phyloP scores from a whole-genome alignment of 92 coral and sea anemone genomes.

The Heteractis magnifica region DNA sequence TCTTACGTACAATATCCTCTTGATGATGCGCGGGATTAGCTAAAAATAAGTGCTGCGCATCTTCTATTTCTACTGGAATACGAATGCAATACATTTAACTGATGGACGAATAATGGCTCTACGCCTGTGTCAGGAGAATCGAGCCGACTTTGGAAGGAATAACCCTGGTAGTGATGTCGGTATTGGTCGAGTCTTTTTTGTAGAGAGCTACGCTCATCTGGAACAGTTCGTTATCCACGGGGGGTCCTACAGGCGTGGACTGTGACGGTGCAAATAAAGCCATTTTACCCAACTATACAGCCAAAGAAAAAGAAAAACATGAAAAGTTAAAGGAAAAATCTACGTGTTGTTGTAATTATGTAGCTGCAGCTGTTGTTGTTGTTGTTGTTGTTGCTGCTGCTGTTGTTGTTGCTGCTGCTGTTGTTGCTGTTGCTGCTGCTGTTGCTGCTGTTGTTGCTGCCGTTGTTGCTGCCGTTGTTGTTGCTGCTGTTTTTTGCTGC shows the following conservation, averaged over 20 bases:
- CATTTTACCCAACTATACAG: constrained; percentile 59
- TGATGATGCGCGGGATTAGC: not conserved
- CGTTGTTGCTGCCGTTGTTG: not conserved
- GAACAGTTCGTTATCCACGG: constrained; percentile 93
- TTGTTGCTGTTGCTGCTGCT: not conserved
- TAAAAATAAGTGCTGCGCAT: not conserved
- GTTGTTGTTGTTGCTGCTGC: not conserved
- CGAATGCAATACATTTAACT: not conserved
- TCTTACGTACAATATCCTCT: not conserved
- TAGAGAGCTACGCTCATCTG: constrained; percentile 94
- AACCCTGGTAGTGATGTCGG: constrained; percentile 59
- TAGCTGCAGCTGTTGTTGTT: not conserved
- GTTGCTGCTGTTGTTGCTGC: not conserved
- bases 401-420: not conserved
- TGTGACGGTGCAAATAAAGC: constrained; percentile 64
- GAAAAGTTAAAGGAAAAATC: not conserved
- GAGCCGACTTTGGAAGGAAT: constrained; percentile 86
- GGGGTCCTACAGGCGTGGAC: constrained; percentile 77
- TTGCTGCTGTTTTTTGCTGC: too few species aligned
- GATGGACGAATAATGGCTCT: not conserved
- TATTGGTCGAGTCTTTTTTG: constrained; percentile 67
- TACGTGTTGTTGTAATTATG: not conserved
- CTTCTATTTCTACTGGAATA: not conserved
- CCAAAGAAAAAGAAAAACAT: constrained; percentile 1
- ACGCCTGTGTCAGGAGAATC: constrained; percentile 56